Percentiles rank a stretch among this genome's conserved stretches.
phyloP scores from a whole-genome alignment of 2,797 vertebrate genomes.

The Apogon talboti region DNA sequence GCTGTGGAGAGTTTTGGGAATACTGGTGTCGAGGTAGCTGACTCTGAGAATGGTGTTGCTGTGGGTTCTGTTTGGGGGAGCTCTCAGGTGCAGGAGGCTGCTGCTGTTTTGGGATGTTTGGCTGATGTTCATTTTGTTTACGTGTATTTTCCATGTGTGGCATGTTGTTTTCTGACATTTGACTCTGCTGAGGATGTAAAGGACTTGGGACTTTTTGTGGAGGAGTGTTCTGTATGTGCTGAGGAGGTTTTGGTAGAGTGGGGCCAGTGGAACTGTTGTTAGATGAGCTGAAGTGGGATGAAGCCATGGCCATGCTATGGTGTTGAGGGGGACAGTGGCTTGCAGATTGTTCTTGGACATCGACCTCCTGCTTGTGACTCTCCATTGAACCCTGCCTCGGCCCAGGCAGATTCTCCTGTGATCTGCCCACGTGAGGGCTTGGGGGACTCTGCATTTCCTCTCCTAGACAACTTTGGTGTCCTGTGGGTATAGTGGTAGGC shows the following conservation, averaged over 20 bases:
- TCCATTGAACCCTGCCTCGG: slow-evolving; percentile 37
- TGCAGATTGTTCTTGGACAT: slow-evolving; percentile 35
- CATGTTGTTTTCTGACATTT: slow-evolving; percentile 27
- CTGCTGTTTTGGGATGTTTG: slow-evolving; percentile 40
- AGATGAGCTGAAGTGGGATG: slow-evolving; percentile 33
- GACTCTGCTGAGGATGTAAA: slow-evolving; percentile 29
- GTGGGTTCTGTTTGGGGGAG: slow-evolving; percentile 44
- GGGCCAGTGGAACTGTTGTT: slow-evolving; percentile 30
- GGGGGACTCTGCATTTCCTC: slow-evolving; percentile 57
- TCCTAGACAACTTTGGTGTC: slow-evolving; percentile 34
- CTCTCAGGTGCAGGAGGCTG: slow-evolving; percentile 24
- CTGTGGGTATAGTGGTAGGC: slow-evolving; percentile 43
- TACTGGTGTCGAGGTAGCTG: slow-evolving; percentile 27
- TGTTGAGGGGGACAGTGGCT: slow-evolving; percentile 24
- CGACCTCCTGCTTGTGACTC: slow-evolving; percentile 42
- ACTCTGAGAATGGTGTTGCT: slow-evolving; percentile 38
- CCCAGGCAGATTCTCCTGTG: slow-evolving; percentile 35
- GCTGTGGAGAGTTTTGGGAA: slow-evolving; percentile 46
- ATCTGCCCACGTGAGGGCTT: slow-evolving; percentile 16
- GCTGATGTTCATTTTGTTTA: slow-evolving; percentile 43
- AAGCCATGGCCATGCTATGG: slow-evolving; percentile 13
- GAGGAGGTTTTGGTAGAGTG: slow-evolving; percentile 26
- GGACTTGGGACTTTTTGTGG: slow-evolving; percentile 47
- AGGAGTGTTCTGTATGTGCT: slow-evolving; percentile 49
- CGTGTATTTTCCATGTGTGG: slow-evolving; percentile 31